Conservation (phyloP, 2,797 vertebrate species). For the Pseudomugil tenellus region DNA sequence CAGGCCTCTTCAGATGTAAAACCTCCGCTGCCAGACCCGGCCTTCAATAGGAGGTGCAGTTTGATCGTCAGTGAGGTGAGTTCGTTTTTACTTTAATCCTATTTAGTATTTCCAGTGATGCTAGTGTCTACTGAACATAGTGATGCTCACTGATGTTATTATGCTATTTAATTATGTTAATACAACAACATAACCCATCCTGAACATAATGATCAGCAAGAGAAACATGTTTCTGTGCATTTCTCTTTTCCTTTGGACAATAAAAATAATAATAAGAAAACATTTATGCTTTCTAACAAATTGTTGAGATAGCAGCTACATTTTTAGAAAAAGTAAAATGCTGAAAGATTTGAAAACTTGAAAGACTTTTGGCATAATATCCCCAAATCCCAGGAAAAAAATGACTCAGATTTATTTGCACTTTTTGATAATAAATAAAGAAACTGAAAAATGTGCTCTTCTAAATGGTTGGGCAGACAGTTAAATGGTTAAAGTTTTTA, state of each 20-base stretch:
- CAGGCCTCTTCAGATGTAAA: slow-evolving; percentile 38
- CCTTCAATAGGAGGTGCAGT: slow-evolving; percentile 71
- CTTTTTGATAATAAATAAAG: too few species aligned
- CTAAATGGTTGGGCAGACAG: too few species aligned
- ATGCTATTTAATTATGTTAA: too few species aligned
- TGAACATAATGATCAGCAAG: too few species aligned
- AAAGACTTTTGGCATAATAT: too few species aligned
- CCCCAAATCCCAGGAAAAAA: too few species aligned
- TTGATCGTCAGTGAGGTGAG: slow-evolving; percentile 68
- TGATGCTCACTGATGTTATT: background rate
- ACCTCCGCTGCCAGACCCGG: slow-evolving; percentile 60
- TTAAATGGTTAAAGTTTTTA: background rate
- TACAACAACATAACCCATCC: too few species aligned
- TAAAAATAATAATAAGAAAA: background rate
- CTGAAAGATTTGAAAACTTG: too few species aligned
- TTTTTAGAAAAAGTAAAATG: too few species aligned
- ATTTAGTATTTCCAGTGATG: background rate
- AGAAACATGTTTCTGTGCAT: background rate
- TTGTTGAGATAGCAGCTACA: background rate
- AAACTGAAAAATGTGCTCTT: too few species aligned
- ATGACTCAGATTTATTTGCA: background rate
- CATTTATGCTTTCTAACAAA: background rate
- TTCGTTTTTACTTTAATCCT: background rate
- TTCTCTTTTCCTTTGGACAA: background rate
- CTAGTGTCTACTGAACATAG: background rate